Base-by-base conservation (phyloP, 2,113 vertebrate species). In the Eurypyga helias region DNA sequence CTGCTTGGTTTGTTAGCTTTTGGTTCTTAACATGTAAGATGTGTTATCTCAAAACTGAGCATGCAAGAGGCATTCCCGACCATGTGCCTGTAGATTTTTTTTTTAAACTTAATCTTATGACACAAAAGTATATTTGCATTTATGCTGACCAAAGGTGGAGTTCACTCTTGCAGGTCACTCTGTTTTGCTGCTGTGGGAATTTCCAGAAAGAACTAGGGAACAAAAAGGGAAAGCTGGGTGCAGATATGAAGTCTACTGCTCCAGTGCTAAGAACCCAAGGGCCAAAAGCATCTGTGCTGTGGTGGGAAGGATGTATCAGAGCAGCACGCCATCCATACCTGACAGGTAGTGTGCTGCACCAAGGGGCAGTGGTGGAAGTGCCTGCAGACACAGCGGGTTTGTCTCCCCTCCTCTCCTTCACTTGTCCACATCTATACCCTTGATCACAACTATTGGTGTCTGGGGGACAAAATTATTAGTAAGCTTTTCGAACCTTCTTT, bases 321-420 rank as follows among this genome's bases (percentile, higher is more conserved):
- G 61, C 62, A 94, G 38, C 52, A 14, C 23, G 26, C 72, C 57
- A 58, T 31, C 71, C 0, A 0, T 45, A n/a, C 79, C 33, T 52
- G 69, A 28, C 1, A 5, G 45, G 60, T 7, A 7, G 29, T 1
- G 3, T 0, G 0, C 23, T 57, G 70, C 60, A 38, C 41, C 2
- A 0, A 15, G 25, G 45, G 34, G 51, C 52, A n/a, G 54, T 4
- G 34, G 38, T 7, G 19, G 28, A 71, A 48, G 33, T 24, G 58
- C 18, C 57, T 28, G 14, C 34, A 34, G 58, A 28, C 26, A 34
- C 72, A 10, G 0, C 0, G 0, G 6, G 11, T 38, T 21, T 36
- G 51, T 45, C 77, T 38, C 41, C 29, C n/a, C 14, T 57, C 77
- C n/a, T 75, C 60, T 57, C 31, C 49, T 60, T 6, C 8, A 13